Conservation (phyloP, 2,888 invertebrate species). For the Embidobia sp. region DNA sequence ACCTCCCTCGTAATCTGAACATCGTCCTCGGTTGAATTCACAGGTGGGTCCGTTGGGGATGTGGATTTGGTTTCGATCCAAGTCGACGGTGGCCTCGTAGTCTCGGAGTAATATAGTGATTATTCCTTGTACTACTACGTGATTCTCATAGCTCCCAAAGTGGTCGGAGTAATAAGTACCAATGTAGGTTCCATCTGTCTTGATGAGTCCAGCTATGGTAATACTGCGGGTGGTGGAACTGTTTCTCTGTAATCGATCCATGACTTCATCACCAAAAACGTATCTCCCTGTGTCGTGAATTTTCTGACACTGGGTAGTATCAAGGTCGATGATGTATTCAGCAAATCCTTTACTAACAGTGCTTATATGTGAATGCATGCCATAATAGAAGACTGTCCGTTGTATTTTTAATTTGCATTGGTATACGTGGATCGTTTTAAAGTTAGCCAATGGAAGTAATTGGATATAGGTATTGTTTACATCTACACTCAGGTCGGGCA, state of each 20-base stretch:
- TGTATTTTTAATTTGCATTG: neutral
- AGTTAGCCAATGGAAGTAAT: neutral
- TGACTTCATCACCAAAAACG: neutral
- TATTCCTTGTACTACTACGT: constrained; percentile 51
- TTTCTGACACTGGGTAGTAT: neutral
- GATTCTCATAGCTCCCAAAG: constrained; percentile 55
- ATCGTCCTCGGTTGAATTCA: constrained; percentile 3
- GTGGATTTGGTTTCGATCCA: constrained; percentile 34
- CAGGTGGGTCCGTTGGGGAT: constrained; percentile 33
- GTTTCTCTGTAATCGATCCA: constrained; percentile 18
- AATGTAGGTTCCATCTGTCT: constrained; percentile 39
- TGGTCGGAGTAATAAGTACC: constrained; percentile 62
- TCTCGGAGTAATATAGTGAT: constrained; percentile 20
- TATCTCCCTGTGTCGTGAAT: neutral
- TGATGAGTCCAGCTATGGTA: constrained; percentile 31
- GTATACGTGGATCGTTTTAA: neutral
- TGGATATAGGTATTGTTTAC: neutral
- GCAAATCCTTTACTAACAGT: neutral
- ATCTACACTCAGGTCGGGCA: neutral
- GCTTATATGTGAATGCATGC: neutral
- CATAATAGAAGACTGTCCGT: neutral
- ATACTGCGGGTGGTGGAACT: constrained; percentile 10
- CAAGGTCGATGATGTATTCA: neutral
- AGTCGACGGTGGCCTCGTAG: constrained; percentile 14
- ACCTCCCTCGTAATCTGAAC: constrained; percentile 50